Evolutionary conservation across 2,797 vertebrate genomes (phyloP).

Genomic region (Tragelaphus eurycerus): DNA sequence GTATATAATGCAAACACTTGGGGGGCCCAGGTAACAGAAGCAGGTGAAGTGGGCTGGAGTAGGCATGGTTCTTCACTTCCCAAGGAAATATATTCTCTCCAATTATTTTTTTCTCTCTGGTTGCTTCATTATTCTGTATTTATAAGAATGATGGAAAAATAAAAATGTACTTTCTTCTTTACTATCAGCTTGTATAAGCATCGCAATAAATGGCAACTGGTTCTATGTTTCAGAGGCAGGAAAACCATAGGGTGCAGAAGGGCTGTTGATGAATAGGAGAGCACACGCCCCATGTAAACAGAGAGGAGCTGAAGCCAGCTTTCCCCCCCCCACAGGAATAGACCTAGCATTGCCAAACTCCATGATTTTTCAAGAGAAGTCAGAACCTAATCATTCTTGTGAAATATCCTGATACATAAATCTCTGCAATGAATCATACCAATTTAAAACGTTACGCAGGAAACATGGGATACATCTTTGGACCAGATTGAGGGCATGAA

Average conservation of each 20-base stretch:
- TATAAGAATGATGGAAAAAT: background rate
- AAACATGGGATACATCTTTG: background rate
- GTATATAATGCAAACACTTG: background rate
- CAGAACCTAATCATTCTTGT: background rate
- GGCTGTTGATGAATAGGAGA: background rate
- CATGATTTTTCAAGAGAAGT: background rate
- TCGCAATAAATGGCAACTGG: background rate
- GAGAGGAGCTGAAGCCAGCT: background rate
- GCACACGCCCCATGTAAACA: rapidly evolving
- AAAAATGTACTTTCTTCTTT: background rate
- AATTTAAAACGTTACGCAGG: background rate
- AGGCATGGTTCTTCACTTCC: background rate
- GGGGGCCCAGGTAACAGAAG: background rate
- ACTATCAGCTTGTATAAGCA: background rate
- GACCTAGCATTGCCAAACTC: background rate
- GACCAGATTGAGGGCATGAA: background rate
- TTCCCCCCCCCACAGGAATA: background rate
- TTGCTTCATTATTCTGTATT: background rate
- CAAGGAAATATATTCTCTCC: background rate
- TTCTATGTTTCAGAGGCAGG: background rate
- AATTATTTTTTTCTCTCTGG: background rate
- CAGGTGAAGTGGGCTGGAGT: background rate
- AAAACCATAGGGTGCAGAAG: background rate
- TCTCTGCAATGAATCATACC: background rate
- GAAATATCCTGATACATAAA: background rate